Evolutionary conservation across 2,888 invertebrate genomes (phyloP).

Genomic region (Mythimna ferrago): DNA sequence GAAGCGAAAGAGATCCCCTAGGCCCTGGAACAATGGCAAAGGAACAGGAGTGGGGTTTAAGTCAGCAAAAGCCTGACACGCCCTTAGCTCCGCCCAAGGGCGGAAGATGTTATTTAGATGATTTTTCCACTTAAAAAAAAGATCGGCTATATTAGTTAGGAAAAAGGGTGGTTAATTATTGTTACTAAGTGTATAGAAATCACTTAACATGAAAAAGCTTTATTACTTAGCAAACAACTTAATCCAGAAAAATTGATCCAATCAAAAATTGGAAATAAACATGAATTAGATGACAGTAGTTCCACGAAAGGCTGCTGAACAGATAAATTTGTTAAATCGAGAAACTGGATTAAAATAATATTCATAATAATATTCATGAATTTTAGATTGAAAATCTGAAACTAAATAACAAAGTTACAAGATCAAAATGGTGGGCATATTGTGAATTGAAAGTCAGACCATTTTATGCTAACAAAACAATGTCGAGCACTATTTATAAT

Average conservation of each 20-base stretch:
- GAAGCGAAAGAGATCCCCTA: no score
- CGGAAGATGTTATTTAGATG: no score
- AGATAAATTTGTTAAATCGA: background rate
- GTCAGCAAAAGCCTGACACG: no score
- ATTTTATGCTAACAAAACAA: slow-evolving; percentile 30
- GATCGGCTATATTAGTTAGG: no score
- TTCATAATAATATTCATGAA: slow-evolving; percentile 26
- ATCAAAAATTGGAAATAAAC: background rate
- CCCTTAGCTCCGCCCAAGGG: no score
- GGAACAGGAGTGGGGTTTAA: no score
- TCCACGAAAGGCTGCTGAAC: background rate
- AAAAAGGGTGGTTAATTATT: no score
- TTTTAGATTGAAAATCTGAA: slow-evolving; percentile 23
- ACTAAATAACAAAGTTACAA: slow-evolving; percentile 18
- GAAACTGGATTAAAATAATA: slow-evolving; percentile 20
- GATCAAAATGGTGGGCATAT: slow-evolving; percentile 10
- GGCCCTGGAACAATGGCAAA: no score
- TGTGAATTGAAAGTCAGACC: slow-evolving; percentile 10
- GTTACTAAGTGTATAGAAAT: no score
- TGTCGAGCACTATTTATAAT: slow-evolving; percentile 17
- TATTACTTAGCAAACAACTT: no score
- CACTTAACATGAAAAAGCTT: no score
- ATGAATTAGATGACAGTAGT: background rate
- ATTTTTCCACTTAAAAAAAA: no score
- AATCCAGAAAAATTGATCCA: background rate